A percentile compares a stretch with the other conserved stretches of the same genome.
Evolutionary conservation across 2,797 vertebrate genomes (phyloP).

Genomic region (Phoebastria nigripes): DNA sequence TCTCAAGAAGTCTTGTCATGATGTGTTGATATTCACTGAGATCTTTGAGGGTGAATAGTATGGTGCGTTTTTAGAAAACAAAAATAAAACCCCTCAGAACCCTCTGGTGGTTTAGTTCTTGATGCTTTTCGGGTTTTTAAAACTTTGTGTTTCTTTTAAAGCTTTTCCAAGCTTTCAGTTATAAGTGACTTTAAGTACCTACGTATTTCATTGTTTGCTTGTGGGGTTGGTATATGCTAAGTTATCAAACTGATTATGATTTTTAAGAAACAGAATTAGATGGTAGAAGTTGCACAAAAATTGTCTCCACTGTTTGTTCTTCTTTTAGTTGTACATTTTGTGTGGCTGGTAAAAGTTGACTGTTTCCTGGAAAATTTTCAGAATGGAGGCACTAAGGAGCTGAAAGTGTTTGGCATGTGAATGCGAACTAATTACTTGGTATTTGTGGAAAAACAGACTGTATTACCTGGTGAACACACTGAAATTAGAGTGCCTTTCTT

Average conservation of each 20-base stretch:
- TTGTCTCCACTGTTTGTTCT: neutral
- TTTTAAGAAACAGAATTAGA: neutral
- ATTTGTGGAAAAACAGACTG: neutral
- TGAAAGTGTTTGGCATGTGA: neutral
- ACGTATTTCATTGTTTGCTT: neutral
- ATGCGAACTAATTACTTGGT: neutral
- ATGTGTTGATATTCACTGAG: neutral
- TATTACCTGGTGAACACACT: neutral
- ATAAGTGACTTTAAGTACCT: neutral
- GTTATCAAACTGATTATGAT: neutral
- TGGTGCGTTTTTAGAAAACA: neutral
- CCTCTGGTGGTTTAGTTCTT: neutral
- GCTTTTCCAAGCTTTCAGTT: neutral
- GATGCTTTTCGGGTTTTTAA: neutral
- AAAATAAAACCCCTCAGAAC: neutral
- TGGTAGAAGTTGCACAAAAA: neutral
- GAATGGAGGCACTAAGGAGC: neutral
- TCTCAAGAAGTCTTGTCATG: neutral
- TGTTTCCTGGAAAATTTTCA: neutral
- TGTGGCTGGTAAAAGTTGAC: neutral
- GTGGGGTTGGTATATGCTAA: neutral
- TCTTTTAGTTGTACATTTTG: neutral
- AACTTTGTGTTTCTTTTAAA: neutral
- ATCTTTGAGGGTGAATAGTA: neutral
- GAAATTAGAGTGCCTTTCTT: neutral